These are phyloP conservation scores for Alfaro cultratus DNA, from an alignment of 2,797 vertebrate species.

Conservation along the genomic window DNA sequence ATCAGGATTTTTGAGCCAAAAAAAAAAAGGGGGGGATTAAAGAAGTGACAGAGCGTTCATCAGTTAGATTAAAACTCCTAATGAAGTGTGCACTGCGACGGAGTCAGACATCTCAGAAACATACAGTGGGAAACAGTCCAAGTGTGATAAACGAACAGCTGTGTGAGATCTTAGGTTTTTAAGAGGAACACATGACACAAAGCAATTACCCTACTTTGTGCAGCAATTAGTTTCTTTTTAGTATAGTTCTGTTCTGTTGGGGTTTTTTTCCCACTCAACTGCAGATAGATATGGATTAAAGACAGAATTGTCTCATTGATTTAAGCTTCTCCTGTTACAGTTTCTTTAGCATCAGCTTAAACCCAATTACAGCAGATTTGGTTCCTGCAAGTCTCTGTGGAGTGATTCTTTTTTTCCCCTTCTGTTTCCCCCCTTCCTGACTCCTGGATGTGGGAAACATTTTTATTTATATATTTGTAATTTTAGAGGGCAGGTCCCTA, in stretches of 20 bases:
- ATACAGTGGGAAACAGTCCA: conserved; percentile 60
- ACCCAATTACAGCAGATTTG: conserved; percentile 87
- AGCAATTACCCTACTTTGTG: conserved; percentile 82
- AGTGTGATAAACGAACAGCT: conserved; percentile 64
- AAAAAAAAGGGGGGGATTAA: background rate
- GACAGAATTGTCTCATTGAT: conserved; percentile 83
- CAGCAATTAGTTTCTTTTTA: conserved; percentile 82
- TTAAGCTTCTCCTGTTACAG: conserved; percentile 81
- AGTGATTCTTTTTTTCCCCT: conserved; percentile 66
- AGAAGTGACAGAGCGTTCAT: conserved; percentile 27
- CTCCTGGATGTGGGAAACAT: conserved; percentile 59
- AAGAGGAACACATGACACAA: conserved; percentile 78
- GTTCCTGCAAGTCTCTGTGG: conserved; percentile 78
- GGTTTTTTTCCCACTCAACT: conserved; percentile 69
- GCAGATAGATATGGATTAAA: conserved; percentile 83
- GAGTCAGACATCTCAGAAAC: conserved; percentile 60
- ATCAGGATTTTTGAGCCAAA: conserved; percentile 3
- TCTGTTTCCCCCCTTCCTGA: conserved; percentile 42
- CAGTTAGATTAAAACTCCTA: conserved; percentile 49
- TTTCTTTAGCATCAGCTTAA: conserved; percentile 87
- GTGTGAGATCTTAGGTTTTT: conserved; percentile 70
- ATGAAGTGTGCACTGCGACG: conserved; percentile 51
- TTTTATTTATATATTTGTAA: conserved; percentile 67
- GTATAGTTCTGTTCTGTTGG: conserved; percentile 77
- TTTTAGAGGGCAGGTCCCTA: conserved; percentile 74